Evolutionary conservation across 1,140 invertebrate species (phyloP), one percentile per base, ranked within the genome.

Genomic region (Nebria ingens): DNA sequence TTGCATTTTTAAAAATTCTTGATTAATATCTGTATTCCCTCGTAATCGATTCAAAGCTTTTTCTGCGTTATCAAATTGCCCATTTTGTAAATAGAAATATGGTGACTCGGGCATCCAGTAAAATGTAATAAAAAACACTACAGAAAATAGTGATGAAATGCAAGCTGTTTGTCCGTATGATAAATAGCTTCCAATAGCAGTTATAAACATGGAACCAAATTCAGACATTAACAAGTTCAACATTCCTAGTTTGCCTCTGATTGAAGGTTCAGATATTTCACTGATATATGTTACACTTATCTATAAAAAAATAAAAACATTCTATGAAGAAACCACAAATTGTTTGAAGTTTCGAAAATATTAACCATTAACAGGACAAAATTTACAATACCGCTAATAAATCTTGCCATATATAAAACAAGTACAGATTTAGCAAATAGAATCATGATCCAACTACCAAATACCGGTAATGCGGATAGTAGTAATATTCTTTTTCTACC

Each of bases 101-200:
- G 50, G 50, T 9, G 50, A 21, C 22, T 51, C 50, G 12, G 50
- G 50, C 50, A 51, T 51, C 19, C 21, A 21, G 21, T 13, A 51
- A 21, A 51, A 51, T 51, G 21, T 51, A n/a, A 51, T 1, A 1
- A 51, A 21, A 21, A 51, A 51, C 22, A 51, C 17, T 21, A 51
- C 2, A 1, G 50, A 21, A 13, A 51, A n/a, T 21, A 19, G 13
- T 1, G 2, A 1, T 13, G 12, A 9, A 21, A 20, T 17, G 1
- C 1, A 2, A n/a, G 21, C 21, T 20, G 21, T 21, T 21, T 19
- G 12, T 21, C 12, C 4, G 13, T 51, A 51, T 21, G 50, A 21
- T 4, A 21, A 20, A 17, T 51, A 51, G 12, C 12, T 20, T 9
- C 50, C 50, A 6, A 51, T 21, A 21, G 2, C 2, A 11, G 21